phyloP scores from a whole-genome alignment of 2,888 invertebrate species.

The Pemphredon lugubris region DNA sequence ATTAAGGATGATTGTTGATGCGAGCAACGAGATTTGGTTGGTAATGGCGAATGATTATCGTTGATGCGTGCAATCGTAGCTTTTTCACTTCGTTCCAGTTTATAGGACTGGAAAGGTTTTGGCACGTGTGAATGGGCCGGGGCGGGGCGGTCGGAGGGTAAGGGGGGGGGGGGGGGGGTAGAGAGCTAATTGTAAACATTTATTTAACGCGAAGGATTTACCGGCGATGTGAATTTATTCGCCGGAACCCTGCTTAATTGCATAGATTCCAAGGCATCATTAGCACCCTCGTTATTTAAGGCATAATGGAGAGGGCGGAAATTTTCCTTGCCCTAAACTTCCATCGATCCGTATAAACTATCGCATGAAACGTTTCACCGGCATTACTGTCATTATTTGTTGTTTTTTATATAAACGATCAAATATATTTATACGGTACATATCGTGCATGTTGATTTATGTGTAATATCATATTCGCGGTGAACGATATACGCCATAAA shows the following conservation, averaged over 20 bases:
- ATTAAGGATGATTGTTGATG: too few species aligned
- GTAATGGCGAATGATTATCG: too few species aligned
- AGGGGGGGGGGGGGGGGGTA: neutral
- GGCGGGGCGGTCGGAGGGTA: too few species aligned
- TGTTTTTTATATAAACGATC: neutral
- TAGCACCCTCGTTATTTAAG: conserved; percentile 56
- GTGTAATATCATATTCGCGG: too few species aligned
- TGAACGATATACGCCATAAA: neutral
- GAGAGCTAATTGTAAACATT: conserved; percentile 75
- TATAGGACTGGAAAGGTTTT: too few species aligned
- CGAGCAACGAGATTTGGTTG: too few species aligned
- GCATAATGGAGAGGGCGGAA: conserved; percentile 42
- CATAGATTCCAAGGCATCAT: conserved; percentile 70
- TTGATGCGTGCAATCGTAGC: too few species aligned
- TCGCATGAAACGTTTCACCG: conserved; percentile 14
- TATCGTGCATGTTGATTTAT: too few species aligned
- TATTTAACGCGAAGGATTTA: conserved; percentile 77
- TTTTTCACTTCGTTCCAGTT: too few species aligned
- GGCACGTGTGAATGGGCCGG: too few species aligned
- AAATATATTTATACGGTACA: too few species aligned
- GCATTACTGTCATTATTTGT: conserved; percentile 33
- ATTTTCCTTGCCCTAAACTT: conserved; percentile 32
- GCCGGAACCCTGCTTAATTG: conserved; percentile 74
- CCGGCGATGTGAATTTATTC: conserved; percentile 75
- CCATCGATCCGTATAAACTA: conserved; percentile 21